These are phyloP conservation scores for Emberiza fucata DNA, from an alignment of 2,113 vertebrate species.

Conservation along the genomic window DNA sequence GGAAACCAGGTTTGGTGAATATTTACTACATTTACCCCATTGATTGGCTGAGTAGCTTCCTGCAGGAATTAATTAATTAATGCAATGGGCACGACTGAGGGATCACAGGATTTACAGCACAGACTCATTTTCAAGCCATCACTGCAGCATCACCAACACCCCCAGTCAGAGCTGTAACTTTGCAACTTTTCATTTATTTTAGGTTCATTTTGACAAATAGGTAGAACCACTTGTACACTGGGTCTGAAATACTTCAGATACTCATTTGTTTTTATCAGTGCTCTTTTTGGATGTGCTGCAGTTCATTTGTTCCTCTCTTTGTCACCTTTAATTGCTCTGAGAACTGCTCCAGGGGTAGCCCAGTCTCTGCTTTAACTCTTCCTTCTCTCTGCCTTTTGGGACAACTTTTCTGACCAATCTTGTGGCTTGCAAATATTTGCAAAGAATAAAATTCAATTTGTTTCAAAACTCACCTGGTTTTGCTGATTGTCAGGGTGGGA, in stretches of 20 bases:
- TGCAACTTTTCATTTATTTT: neutral
- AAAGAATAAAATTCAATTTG: constrained; percentile 34
- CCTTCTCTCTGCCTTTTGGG: constrained; percentile 2
- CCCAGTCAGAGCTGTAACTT: neutral
- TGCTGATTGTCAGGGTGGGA: neutral
- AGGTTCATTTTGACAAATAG: neutral
- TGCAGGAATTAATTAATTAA: neutral
- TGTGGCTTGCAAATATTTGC: constrained; percentile 42
- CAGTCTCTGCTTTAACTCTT: neutral
- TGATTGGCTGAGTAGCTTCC: neutral
- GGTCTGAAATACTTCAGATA: neutral
- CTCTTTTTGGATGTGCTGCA: neutral
- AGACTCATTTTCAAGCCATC: neutral
- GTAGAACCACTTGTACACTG: neutral
- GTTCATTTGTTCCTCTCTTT: neutral
- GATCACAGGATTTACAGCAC: neutral
- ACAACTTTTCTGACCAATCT: neutral
- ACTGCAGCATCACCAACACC: neutral
- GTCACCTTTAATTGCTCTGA: neutral
- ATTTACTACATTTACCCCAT: neutral
- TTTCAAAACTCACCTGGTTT: neutral
- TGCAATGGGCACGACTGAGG: rapidly evolving
- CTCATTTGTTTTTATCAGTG: neutral
- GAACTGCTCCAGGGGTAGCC: neutral
- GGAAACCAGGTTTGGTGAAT: neutral